phyloP scores from a whole-genome alignment of 2,797 vertebrate species.

The Platyrinchus mystaceus region DNA sequence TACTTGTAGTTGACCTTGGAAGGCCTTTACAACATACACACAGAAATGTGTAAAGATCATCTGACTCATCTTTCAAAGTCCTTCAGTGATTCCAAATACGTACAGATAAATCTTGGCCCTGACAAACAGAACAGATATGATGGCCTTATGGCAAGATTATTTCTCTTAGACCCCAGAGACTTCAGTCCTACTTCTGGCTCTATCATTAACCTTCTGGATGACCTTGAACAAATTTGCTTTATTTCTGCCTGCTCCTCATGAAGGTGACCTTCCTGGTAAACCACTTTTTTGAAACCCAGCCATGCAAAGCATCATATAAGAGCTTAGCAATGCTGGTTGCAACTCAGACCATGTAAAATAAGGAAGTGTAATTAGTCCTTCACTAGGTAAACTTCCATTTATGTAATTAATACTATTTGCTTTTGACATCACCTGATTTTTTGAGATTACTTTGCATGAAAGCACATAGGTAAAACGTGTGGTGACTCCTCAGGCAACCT shows the following conservation, averaged over 20 bases:
- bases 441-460: background rate
- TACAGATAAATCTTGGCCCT: background rate
- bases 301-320: background rate
- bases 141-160: background rate
- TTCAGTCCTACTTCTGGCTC: background rate
- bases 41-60: background rate
- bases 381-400: background rate
- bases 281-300: background rate
- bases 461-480: background rate
- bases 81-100: background rate
- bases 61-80: background rate
- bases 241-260: background rate
- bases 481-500: background rate
- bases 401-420: background rate
- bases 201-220: background rate
- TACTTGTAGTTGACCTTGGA: background rate
- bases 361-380: background rate
- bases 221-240: background rate
- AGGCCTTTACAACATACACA: background rate
- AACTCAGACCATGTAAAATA: background rate
- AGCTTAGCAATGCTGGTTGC: background rate
- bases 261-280: background rate
- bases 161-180: background rate
- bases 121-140: background rate
- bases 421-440: background rate